These are phyloP conservation scores for Galagoides demidoff DNA, from an alignment of 2,797 vertebrate species.

Conservation along the genomic window DNA sequence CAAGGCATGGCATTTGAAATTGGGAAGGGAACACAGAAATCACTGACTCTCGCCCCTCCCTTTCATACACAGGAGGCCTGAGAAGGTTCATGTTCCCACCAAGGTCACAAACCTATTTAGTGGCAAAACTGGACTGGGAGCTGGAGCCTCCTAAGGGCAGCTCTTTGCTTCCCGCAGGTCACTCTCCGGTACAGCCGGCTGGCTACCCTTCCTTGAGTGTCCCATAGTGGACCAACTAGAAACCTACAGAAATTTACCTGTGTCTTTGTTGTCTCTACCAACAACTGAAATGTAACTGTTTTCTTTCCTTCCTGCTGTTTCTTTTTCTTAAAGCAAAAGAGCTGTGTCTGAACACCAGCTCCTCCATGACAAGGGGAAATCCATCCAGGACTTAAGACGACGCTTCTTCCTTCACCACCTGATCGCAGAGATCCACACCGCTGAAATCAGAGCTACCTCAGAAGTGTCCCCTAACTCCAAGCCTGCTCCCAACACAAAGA, in stretches of 20 bases:
- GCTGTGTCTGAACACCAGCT: conserved; percentile 96
- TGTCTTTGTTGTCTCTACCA: neutral
- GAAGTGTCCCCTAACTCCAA: conserved; percentile 92
- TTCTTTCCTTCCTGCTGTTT: neutral
- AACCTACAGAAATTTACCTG: neutral
- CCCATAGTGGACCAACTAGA: neutral
- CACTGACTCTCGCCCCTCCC: neutral
- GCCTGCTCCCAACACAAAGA: conserved; percentile 92
- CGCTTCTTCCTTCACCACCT: conserved; percentile 94
- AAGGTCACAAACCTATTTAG: neutral
- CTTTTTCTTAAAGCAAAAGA: conserved; percentile 89
- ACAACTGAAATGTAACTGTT: conserved; percentile 20
- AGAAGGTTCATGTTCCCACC: neutral
- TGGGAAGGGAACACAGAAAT: neutral
- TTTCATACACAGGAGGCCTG: neutral
- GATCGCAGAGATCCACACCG: conserved; percentile 95
- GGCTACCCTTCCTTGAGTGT: too few species aligned
- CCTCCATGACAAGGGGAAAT: conserved; percentile 96
- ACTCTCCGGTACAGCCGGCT: neutral
- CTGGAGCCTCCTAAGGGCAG: neutral
- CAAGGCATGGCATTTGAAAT: neutral
- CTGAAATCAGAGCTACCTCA: conserved; percentile 89
- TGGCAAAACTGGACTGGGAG: neutral
- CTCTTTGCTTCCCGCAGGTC: neutral
- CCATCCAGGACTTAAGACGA: conserved; percentile 93